These are phyloP conservation scores for Leptodirus hochenwartii DNA, from an alignment of 2,888 invertebrate genomes.

Conservation along the genomic window DNA sequence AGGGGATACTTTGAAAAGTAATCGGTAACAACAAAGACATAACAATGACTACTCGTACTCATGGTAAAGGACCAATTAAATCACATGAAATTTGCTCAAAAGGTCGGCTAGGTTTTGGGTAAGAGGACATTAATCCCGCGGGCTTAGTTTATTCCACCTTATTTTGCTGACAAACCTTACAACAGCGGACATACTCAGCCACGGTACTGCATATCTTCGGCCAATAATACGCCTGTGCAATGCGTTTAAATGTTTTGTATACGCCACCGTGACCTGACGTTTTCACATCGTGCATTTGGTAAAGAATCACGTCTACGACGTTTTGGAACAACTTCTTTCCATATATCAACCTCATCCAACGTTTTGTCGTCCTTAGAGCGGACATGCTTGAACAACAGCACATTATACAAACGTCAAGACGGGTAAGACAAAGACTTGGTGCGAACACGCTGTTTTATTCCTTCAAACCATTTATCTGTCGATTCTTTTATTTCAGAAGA, in stretches of 20 bases:
- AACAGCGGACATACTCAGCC: conserved; percentile 4
- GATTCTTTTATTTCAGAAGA: too few relatives aligned
- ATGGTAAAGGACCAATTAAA: neutral
- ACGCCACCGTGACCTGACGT: conserved; percentile 7
- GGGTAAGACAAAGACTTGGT: conserved; percentile 10
- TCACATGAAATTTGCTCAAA: neutral
- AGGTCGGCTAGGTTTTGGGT: neutral
- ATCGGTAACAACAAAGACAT: conserved; percentile 6
- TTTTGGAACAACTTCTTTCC: conserved; percentile 13
- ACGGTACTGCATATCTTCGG: conserved; percentile 5
- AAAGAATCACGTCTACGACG: too few relatives aligned
- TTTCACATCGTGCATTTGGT: conserved; percentile 7
- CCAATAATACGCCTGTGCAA: conserved; percentile 7
- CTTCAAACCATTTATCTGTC: conserved; percentile 11
- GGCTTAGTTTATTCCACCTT: conserved; percentile 2
- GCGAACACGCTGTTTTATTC: conserved; percentile 8
- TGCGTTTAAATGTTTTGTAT: conserved; percentile 7
- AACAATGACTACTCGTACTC: conserved; percentile 1
- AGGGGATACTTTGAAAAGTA: conserved; percentile 5
- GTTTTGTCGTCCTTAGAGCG: conserved; percentile 6
- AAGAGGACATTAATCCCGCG: neutral
- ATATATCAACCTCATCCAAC: conserved; percentile 8
- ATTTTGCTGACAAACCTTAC: conserved; percentile 5
- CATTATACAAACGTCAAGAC: conserved; percentile 11
- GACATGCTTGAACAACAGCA: conserved; percentile 12